Percentiles rank a stretch among this genome's conserved stretches.
These are phyloP conservation scores for Cosmorhoe ocellata DNA, from an alignment of 2,888 invertebrate species.

Conservation along the genomic window DNA sequence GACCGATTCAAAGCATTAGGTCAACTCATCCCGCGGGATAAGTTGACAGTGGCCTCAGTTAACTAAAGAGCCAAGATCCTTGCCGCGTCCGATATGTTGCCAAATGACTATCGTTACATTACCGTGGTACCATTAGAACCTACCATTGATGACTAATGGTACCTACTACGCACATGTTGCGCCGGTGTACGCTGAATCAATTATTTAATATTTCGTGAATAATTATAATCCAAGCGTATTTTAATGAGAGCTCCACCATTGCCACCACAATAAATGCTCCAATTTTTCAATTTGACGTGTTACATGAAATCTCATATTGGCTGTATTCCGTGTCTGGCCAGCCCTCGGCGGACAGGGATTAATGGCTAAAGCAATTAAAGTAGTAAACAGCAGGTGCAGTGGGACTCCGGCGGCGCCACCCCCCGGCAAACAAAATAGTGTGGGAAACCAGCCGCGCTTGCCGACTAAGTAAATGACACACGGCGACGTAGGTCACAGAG, in stretches of 20 bases:
- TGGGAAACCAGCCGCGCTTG: constrained; percentile 53
- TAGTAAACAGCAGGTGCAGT: constrained; percentile 75
- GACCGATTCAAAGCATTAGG: too few species aligned
- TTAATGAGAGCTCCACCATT: constrained; percentile 8
- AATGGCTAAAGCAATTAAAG: constrained; percentile 76
- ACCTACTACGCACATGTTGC: too few species aligned
- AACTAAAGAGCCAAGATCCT: too few species aligned
- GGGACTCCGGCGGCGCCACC: constrained; percentile 48
- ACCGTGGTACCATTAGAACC: too few species aligned
- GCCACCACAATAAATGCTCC: constrained; percentile 23
- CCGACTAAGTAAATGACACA: constrained; percentile 43
- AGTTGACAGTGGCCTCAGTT: too few species aligned
- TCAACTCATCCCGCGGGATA: too few species aligned
- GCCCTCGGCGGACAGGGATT: constrained; percentile 65
- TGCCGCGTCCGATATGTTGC: too few species aligned
- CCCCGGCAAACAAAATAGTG: constrained; percentile 64
- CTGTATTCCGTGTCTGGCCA: constrained; percentile 54
- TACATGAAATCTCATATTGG: constrained; percentile 44
- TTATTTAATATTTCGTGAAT: not conserved
- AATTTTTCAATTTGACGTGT: constrained; percentile 45
- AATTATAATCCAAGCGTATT: not conserved
- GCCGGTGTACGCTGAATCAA: too few species aligned
- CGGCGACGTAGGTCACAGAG: constrained; percentile 19
- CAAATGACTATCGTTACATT: too few species aligned
- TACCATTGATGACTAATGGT: too few species aligned